These are phyloP conservation scores for Cynopterus brachyotis DNA, from an alignment of 2,113 vertebrate species.

Conservation along the genomic window DNA sequence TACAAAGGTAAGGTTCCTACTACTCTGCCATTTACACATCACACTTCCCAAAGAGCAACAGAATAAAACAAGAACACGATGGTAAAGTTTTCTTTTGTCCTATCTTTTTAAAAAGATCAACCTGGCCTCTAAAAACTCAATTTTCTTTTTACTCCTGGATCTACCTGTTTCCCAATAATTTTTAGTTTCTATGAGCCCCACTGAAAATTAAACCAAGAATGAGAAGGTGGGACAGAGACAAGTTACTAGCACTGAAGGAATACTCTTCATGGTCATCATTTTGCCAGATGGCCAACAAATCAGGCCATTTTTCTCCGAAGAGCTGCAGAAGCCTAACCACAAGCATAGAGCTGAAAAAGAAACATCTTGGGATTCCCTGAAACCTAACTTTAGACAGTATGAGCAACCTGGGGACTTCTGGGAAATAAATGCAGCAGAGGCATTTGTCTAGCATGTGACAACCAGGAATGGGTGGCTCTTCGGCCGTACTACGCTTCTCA, in stretches of 20 bases:
- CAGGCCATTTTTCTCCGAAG: not conserved
- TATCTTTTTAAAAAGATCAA: not conserved
- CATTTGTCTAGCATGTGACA: not conserved
- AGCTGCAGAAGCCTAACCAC: slow-evolving; percentile 24
- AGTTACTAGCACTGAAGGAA: not conserved
- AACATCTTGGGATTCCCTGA: slow-evolving; percentile 49
- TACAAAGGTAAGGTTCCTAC: not conserved
- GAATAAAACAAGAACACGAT: not conserved
- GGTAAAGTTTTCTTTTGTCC: not conserved
- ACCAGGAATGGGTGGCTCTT: not conserved
- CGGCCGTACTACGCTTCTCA: not conserved
- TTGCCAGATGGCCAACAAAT: not conserved
- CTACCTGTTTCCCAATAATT: not conserved
- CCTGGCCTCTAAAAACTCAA: not conserved
- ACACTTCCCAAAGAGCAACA: not conserved
- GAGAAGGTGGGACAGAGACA: not conserved
- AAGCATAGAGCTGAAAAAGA: slow-evolving; percentile 6
- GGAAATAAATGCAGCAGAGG: not conserved
- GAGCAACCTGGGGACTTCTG: not conserved
- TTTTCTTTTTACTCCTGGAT: not conserved
- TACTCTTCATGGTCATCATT: not conserved
- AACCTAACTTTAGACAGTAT: slow-evolving; percentile 43
- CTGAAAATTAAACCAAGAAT: not conserved
- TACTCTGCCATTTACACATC: not conserved
- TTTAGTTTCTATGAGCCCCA: not conserved